Evolutionary conservation across 2,888 invertebrate species (phyloP), one percentile per base, ranked within the genome.

Genomic region (Melangyna quadrimaculata): DNA sequence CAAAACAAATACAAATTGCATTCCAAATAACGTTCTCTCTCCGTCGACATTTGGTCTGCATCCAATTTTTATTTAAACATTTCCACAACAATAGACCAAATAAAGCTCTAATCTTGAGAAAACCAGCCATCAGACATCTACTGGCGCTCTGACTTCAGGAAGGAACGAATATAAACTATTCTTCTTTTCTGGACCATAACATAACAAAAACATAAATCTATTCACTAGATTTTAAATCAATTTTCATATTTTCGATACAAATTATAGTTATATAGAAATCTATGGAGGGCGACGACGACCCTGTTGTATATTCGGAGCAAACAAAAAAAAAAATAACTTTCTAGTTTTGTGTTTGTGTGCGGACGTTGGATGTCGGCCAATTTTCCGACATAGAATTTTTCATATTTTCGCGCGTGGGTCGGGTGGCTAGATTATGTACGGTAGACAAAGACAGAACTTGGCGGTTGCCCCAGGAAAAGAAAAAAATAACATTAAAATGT

Each of bases 341-440:
- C 43, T 45, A 57, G 37, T 12, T 55, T 73, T 61, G 19, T 43
- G 19, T 35, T 35, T 37, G 27, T 32, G 22, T 35, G 27, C 53
- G 51, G 32, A 35, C 10, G 37, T 74, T 79, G 79, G 79, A 79
- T 53, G 67, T 74, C 27, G 69, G 79, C 79, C 79, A 79, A 51
- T 79, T 65, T 79, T 61, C 53, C 32, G 29, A 57, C n/a, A 14
- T 40, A 61, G 10, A 59, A 67, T 67, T 67, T 53, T 19, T 79
- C 32, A 72, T 67, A 55, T 45, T 63, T 63, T 63, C 12, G 24
- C 12, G 24, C 72, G 29, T 29, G 45, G 48, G 37, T 51, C n/a
- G n/a, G 5, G 7, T 14, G 6, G 19, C 6, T n/a, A 12, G 24
- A 0, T 35, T 48, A 61, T 17, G 32, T 48, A n/a, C 3, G 14